Base-by-base conservation (phyloP, 1,140 invertebrate species). In the Bombus sylvicola region DNA sequence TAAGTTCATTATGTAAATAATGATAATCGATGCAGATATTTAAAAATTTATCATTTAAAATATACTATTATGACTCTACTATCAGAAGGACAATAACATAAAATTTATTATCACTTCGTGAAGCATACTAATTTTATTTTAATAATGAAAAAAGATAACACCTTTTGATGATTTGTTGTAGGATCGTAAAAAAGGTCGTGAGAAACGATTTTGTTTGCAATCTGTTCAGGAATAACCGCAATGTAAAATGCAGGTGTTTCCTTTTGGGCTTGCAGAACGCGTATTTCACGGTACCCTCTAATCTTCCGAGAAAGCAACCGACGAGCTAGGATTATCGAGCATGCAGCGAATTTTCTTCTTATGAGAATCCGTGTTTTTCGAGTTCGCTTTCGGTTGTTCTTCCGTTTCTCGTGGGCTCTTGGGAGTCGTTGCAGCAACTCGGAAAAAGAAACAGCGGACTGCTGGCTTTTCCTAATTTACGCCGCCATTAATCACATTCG, bases 401-500 rank as follows among this genome's bases (percentile, higher is more conserved):
- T 69, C 72, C 72, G 62, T 87, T 62, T 6, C 28, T 73, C 57
- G 73, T 12, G 37, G 47, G 57, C 73, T 77, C 78, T 75, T 79
- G 82, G 68, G 86, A 88, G 66, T 53, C 78, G 66, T 85, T 87
- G 86, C 72, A 89, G 76, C 37, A 89, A 90, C 86, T 79, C 75
- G 78, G 85, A 88, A 84, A 86, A 84, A 88, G 85, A 87, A 87
- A 89, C 78, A 77, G 62, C 71, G 18, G 47, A 64, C 64, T 81
- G 78, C 71, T 86, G 86, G 86, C 83, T 88, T 76, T 79, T 81
- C 66, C 76, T 90, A 90, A 90, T 89, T 90, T 90, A 86, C 86
- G 73, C 75, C 73, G 39, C 66, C 89, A 90, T 90, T 87, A 89
- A 90, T 89, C 88, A 90, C 88, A 85, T 90, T 90, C 82, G 83